Evolutionary conservation across 2,113 vertebrate species (phyloP).

Genomic region (Peromyscus leucopus): DNA sequence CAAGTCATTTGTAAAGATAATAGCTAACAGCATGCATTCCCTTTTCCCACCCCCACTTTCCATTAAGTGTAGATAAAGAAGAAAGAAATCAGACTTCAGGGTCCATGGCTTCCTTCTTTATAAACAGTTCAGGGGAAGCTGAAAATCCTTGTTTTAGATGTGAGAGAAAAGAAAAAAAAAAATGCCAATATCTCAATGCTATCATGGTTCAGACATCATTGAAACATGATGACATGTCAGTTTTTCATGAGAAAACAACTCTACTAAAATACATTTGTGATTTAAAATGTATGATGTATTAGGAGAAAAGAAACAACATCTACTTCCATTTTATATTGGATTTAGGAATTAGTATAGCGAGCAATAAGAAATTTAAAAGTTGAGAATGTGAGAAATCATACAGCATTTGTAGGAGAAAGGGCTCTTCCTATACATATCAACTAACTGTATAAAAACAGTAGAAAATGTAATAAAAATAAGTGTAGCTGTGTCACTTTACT

Average conservation of each 20-base stretch:
- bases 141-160: slow-evolving; percentile 63
- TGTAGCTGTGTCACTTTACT: background rate
- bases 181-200: background rate
- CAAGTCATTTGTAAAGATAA: slow-evolving; percentile 94
- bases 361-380: background rate
- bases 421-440: background rate
- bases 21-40: slow-evolving; percentile 88
- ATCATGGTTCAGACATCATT: slow-evolving; percentile 50
- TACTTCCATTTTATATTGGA: background rate
- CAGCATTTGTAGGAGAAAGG: rapidly evolving
- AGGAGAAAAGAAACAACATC: slow-evolving; percentile 9
- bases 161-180: background rate
- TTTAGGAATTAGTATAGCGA: slow-evolving; percentile 7
- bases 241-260: slow-evolving; percentile 60
- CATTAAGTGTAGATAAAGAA: slow-evolving; percentile 90
- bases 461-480: background rate
- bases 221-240: slow-evolving; percentile 54
- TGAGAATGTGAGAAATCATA: background rate
- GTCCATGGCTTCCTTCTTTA: slow-evolving; percentile 82
- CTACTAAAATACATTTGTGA: background rate
- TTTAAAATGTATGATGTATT: background rate
- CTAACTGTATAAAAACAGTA: background rate
- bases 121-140: slow-evolving; percentile 83
- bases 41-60: slow-evolving; percentile 84
- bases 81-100: slow-evolving; percentile 83